A percentile compares a stretch with the other conserved stretches of the same genome.
Evolutionary conservation across 35 echinoderm and acorn worm species (phyloP).

Genomic region (Lytechinus variegatus): DNA sequence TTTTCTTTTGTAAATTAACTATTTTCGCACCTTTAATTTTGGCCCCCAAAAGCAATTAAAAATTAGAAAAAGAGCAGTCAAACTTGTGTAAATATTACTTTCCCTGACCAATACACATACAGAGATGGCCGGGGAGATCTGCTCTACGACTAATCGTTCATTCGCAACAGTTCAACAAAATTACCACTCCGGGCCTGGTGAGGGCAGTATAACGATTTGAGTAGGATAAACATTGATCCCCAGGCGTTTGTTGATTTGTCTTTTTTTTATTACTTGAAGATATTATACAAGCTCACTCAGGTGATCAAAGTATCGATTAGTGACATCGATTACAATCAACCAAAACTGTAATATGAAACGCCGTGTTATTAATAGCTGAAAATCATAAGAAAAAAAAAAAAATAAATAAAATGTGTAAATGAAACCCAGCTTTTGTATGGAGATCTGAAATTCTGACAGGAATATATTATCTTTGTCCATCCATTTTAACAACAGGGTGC

Average conservation of each 20-base stretch:
- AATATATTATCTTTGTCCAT: not conserved
- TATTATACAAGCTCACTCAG: not conserved
- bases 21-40: not conserved
- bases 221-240: constrained; percentile 19
- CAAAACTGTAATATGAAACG: not conserved
- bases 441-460: not conserved
- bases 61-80: not conserved
- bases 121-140: constrained; percentile 45
- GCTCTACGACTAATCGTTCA: constrained; percentile 34
- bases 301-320: not conserved
- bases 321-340: not conserved
- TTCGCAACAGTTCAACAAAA: constrained; percentile 30
- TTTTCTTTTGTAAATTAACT: not conserved
- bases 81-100: constrained; percentile 33
- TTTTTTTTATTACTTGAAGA: not conserved
- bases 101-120: constrained; percentile 18
- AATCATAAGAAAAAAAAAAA: not conserved
- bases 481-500: not conserved
- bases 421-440: not conserved
- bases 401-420: not conserved
- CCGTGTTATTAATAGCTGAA: not conserved
- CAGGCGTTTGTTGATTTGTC: not conserved
- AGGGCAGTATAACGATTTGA: constrained; percentile 42
- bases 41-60: too few relatives aligned
- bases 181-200: constrained; percentile 27